Evolutionary conservation across 2,113 vertebrate species (phyloP), one percentile per base, ranked within the genome.

Genomic region (Silurus glanis): DNA sequence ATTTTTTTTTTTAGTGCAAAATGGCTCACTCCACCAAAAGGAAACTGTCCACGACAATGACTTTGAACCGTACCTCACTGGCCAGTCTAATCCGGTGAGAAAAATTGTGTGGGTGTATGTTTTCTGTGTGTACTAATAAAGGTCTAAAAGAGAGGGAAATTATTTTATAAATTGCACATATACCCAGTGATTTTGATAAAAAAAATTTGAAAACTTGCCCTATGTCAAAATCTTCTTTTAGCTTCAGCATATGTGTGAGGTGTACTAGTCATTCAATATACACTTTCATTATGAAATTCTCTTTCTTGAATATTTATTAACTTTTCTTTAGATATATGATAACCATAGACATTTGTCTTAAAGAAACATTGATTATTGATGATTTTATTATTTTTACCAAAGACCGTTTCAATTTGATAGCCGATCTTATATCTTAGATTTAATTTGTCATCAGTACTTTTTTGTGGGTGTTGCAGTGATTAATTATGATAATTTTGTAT

Each of bases 11-110:
- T 72, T 97, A 94, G 98, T 97, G 91, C 98, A 98, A 95, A 99
- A 98, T 95, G 97, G 98, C 94, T 97, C 97, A 1, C 95, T 99
- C 92, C 98, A 98, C 94, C 98, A 97, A 93, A 99, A 99, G 95
- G 97, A 99, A 87, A 94, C 96, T 21, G 97, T 98, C 87, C 98
- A 98, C 6, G 97, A 99, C 92, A 97, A 94, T 90, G 98, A 99
- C 94, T 99, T 99, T 94, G 97, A 99, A 91, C 97, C 97, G 88
- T 99, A 98, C 94, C 97, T 99, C 93, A 97, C 97, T 10, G 95
- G 96, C 93, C 98, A 97, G 92, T 98, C 98, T 85, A 98, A 95
- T 92, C 98, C 98, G 97, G 98, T 99, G 92, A 93, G 96, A 81
- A 64, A 84, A 78, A 9, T 56, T 13, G 7, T 74, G 47, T 13